phyloP scores from a whole-genome alignment of 2,888 invertebrate species.

The Drosophila flavopinicola region DNA sequence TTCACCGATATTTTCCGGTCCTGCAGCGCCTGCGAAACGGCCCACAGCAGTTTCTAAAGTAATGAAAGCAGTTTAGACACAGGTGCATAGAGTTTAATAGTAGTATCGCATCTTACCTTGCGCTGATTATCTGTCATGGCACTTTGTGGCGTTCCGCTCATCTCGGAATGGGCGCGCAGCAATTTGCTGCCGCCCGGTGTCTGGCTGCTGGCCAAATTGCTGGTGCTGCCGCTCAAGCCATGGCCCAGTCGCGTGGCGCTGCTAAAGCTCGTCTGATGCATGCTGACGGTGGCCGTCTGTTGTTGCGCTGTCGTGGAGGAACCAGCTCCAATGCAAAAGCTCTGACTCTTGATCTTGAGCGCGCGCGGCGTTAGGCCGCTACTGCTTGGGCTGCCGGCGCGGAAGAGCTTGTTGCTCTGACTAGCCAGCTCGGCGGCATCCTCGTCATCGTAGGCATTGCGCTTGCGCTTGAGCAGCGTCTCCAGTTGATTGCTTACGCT shows the following conservation, averaged over 20 bases:
- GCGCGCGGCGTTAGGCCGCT: conserved; percentile 81
- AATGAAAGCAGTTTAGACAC: neutral
- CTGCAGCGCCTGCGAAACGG: conserved; percentile 91
- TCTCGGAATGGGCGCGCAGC: conserved; percentile 75
- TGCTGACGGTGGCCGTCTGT: conserved; percentile 3
- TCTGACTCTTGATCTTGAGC: conserved; percentile 84
- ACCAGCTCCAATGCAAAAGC: conserved; percentile 83
- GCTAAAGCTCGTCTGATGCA: conserved; percentile 11
- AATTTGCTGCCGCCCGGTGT: conserved; percentile 61
- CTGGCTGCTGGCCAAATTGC: conserved; percentile 38
- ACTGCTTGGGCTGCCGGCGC: conserved; percentile 41
- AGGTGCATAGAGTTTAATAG: neutral
- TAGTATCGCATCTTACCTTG: conserved; percentile 61
- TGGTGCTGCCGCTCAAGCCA: conserved; percentile 61
- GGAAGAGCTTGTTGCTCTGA: conserved; percentile 75
- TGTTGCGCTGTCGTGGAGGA: conserved; percentile 62
- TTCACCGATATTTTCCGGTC: conserved; percentile 88
- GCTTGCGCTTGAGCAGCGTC: conserved; percentile 81
- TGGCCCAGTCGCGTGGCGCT: conserved; percentile 24
- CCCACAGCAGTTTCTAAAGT: conserved; percentile 90
- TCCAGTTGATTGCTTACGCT: conserved; percentile 64
- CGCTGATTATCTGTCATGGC: conserved; percentile 82
- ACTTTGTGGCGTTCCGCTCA: conserved; percentile 62
- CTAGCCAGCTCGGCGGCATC: conserved; percentile 66
- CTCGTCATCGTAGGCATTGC: conserved; percentile 70